Evolutionary conservation across 2,113 vertebrate genomes (phyloP).

Genomic region (Pseudorhombus dupliciocellatus): DNA sequence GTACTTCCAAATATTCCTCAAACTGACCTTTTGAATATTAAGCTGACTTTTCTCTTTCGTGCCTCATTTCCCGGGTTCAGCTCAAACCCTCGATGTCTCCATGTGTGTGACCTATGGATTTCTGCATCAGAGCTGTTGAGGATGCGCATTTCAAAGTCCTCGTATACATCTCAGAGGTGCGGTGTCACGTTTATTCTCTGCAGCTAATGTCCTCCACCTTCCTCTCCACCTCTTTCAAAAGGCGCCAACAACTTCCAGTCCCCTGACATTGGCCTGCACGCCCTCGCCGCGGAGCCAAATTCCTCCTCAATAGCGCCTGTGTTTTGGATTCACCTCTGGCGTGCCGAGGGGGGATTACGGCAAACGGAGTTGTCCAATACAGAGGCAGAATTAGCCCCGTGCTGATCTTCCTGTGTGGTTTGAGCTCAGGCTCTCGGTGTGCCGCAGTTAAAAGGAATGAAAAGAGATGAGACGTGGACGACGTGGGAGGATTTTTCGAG

Average conservation of each 20-base stretch:
- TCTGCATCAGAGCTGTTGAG: not conserved
- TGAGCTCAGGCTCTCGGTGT: conserved; percentile 40
- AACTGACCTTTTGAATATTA: conserved; percentile 16
- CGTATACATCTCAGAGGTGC: conserved; percentile 22
- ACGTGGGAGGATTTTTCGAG: conserved; percentile 1
- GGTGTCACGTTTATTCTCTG: conserved; percentile 34
- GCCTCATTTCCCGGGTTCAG: conserved; percentile 29
- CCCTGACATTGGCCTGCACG: conserved; percentile 34
- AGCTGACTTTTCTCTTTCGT: conserved; percentile 20
- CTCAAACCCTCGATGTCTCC: conserved; percentile 19
- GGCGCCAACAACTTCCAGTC: conserved; percentile 14
- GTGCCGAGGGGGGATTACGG: conserved; percentile 50
- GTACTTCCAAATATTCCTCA: conserved; percentile 26
- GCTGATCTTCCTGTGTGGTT: conserved; percentile 44
- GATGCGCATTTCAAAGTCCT: conserved; percentile 13
- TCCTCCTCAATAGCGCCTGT: conserved; percentile 37
- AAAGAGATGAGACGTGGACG: conserved; percentile 36
- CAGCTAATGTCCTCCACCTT: conserved; percentile 18
- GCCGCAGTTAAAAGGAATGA: not conserved
- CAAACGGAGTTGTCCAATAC: conserved; percentile 58
- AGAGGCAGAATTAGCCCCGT: conserved; percentile 44
- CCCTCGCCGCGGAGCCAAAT: conserved; percentile 28
- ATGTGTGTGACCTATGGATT: conserved; percentile 11
- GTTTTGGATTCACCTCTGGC: conserved; percentile 40
- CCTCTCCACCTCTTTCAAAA: conserved; percentile 16